phyloP scores from a whole-genome alignment of 2,797 vertebrate species.

The Hippoglossus hippoglossus region DNA sequence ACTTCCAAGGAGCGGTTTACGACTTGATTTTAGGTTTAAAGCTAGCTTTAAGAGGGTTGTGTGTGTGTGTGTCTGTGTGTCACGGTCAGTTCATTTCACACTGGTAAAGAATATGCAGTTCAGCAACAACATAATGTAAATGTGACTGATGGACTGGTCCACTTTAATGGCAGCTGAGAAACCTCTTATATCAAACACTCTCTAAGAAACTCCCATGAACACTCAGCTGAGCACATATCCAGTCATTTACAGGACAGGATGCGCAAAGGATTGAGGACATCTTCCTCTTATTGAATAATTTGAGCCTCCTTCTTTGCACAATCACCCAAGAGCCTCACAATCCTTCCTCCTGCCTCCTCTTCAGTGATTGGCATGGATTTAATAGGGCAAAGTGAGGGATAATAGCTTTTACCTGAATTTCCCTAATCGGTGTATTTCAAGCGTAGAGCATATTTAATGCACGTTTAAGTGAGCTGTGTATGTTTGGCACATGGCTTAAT shows the following conservation, averaged over 20 bases:
- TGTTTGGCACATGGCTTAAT: constrained; percentile 18
- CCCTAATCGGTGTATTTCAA: constrained; percentile 43
- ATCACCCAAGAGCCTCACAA: constrained; percentile 26
- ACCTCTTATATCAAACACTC: constrained; percentile 65
- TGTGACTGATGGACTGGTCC: constrained; percentile 24
- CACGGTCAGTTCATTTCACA: too few relatives aligned
- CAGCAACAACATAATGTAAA: constrained; percentile 43
- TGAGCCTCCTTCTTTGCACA: constrained; percentile 16
- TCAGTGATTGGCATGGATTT: constrained; percentile 42
- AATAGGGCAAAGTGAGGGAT: constrained; percentile 42
- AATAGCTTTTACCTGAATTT: constrained; percentile 59
- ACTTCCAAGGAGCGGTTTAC: too few relatives aligned
- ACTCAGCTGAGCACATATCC: constrained; percentile 30
- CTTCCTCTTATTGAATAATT: background rate
- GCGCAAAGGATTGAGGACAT: constrained; percentile 29
- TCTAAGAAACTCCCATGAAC: constrained; percentile 52
- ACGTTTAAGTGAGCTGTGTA: constrained; percentile 26
- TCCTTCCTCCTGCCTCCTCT: constrained; percentile 20
- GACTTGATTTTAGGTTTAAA: too few relatives aligned
- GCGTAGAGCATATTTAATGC: constrained; percentile 40
- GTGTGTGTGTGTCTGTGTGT: too few relatives aligned
- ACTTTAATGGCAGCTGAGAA: constrained; percentile 54
- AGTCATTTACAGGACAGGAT: constrained; percentile 44
- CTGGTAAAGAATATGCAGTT: constrained; percentile 7
- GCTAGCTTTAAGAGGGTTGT: too few relatives aligned